phyloP scores from a whole-genome alignment of 2,113 vertebrate species.

The Serilophus lunatus region DNA sequence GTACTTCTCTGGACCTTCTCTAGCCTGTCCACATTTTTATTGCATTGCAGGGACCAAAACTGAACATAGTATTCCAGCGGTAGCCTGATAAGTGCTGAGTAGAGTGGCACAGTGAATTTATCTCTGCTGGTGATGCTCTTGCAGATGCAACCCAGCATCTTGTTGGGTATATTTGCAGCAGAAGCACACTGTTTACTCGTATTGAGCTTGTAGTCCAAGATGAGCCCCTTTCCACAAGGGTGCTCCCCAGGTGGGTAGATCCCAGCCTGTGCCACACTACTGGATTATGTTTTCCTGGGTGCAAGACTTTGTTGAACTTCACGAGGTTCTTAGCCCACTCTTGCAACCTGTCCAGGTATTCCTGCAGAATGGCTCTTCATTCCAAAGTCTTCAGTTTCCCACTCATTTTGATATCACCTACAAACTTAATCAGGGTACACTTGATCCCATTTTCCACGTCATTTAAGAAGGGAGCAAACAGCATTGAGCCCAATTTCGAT shows the following conservation, averaged over 20 bases:
- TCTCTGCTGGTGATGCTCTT: background rate
- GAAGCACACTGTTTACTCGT: background rate
- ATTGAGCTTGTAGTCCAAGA: background rate
- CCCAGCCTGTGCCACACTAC: background rate
- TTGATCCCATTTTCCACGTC: accelerated
- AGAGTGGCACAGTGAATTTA: background rate
- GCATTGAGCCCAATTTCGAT: accelerated
- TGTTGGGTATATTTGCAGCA: background rate
- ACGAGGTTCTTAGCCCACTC: background rate
- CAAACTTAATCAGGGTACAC: background rate
- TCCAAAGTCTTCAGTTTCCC: background rate
- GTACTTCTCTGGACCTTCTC: background rate
- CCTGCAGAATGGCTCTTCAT: background rate
- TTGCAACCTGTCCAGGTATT: background rate
- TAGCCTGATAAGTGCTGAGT: background rate
- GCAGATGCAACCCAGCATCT: background rate
- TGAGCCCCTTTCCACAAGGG: background rate
- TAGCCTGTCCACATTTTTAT: background rate
- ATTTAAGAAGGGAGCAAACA: background rate
- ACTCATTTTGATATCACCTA: background rate
- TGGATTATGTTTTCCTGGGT: background rate
- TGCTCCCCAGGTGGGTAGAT: background rate
- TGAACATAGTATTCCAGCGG: background rate
- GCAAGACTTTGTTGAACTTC: background rate
- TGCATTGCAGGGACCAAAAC: background rate